Percentiles rank a stretch among this genome's conserved stretches.
Evolutionary conservation across 2,888 invertebrate species (phyloP).

Genomic region (Thelaira solivaga): DNA sequence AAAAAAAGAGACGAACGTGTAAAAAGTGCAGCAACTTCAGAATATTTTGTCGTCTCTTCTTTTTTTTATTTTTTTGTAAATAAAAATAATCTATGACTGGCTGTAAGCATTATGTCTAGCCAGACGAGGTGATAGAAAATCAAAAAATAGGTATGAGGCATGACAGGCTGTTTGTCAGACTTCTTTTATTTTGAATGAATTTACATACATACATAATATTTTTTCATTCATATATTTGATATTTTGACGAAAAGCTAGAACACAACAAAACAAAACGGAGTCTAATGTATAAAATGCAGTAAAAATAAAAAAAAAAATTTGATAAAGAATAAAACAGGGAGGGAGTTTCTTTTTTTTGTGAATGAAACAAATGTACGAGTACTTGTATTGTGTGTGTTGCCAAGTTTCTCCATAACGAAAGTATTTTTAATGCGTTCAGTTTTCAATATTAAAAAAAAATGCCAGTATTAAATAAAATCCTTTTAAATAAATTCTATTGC

Average conservation of each 20-base stretch:
- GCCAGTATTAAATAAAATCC: background rate
- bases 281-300: background rate
- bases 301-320: constrained; percentile 22
- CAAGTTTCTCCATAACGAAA: constrained; percentile 35
- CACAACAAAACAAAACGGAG: constrained; percentile 27
- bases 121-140: constrained; percentile 10
- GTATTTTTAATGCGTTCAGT: background rate
- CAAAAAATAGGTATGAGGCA: constrained; percentile 8
- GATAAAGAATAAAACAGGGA: constrained; percentile 17
- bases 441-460: background rate
- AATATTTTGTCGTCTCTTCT: background rate
- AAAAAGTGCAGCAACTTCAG: constrained; percentile 46
- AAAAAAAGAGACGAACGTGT: background rate
- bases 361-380: constrained; percentile 21
- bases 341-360: too few relatives aligned
- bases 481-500: background rate
- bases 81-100: constrained; percentile 34
- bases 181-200: constrained; percentile 18
- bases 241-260: constrained; percentile 38
- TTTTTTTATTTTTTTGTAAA: constrained; percentile 8
- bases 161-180: constrained; percentile 22
- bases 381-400: too few relatives aligned
- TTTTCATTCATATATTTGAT: constrained; percentile 35
- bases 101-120: constrained; percentile 50
- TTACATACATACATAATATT: background rate